A percentile compares a stretch with the other conserved stretches of the same genome.
Conservation (phyloP, 2,113 vertebrate species). For the Cichladusa arquata region DNA sequence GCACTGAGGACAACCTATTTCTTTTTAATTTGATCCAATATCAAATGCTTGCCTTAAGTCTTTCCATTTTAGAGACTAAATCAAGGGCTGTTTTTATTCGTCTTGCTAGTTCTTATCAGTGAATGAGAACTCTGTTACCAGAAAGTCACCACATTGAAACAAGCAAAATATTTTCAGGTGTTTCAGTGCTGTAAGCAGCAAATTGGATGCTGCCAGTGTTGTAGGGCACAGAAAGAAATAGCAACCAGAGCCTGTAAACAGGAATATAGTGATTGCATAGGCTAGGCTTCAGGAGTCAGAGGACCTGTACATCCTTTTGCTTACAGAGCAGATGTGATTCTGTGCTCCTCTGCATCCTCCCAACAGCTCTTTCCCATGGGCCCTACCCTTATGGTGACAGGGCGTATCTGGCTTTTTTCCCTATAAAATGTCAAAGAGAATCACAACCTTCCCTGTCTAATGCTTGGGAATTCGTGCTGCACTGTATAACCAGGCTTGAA, state of each 20-base stretch:
- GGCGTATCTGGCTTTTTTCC: background rate
- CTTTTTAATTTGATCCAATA: background rate
- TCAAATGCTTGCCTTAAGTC: background rate
- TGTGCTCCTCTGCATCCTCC: background rate
- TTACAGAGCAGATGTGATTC: background rate
- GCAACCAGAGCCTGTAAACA: background rate
- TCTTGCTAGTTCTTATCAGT: background rate
- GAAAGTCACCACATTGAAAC: background rate
- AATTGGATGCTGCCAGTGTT: background rate
- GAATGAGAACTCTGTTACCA: background rate
- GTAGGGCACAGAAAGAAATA: background rate
- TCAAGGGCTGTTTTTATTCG: background rate
- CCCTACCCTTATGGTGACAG: fast-evolving
- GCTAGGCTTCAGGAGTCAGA: background rate
- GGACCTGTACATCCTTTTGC: background rate
- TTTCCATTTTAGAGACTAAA: background rate
- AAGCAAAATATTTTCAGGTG: background rate
- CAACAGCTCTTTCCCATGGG: background rate
- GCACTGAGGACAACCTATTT: background rate
- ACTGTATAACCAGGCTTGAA: background rate
- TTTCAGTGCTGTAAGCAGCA: background rate
- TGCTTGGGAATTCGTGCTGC: background rate
- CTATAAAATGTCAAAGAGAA: background rate
- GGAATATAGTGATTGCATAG: background rate
- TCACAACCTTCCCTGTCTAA: background rate